Evolutionary conservation across 2,888 invertebrate genomes (phyloP), one percentile per base, ranked within the genome.

Genomic region (Lepeophtheirus nordmannii): DNA sequence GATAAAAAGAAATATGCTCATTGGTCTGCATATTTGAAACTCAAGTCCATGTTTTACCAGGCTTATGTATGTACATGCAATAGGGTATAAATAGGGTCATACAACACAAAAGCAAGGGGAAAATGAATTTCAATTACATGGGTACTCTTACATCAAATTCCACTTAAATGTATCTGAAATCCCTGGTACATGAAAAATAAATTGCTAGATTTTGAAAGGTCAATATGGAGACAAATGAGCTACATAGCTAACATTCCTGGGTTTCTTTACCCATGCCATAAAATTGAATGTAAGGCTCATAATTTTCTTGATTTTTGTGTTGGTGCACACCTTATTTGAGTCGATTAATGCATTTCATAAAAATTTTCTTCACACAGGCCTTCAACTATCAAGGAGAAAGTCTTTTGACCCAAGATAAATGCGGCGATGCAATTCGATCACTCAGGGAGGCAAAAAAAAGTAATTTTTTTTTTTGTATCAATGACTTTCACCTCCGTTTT

Each of bases 341-440:
- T 30, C 30, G 7, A 30, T 7, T 2, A 5, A 30, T 30, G 7
- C 2, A 30, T 30, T 30, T 30, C 7, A 30, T 30, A 7, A 2
- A 30, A 30, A 37, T 30, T 46, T 23, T 58, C 62, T 20, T 60
- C 9, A 14, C 58, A 8, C 10, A 61, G 61, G 61, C 61, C 5
- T 61, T 61, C 37, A 61, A 61, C 38, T 61, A 61, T 38, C 61
- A 80, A 70, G 83, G 82, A 37, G 81, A 82, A 70, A 78, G 78
- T 69, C 73, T 82, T 63, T 73, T 83, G 69, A 74, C 79, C 8
- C 78, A 80, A 72, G 83, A 83, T 72, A 82, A 82, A 72, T 82
- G 83, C 73, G 83, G 83, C 11, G 81, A 82, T 69, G 82, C 82
- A 7, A 80, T 83, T 67, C 74, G 78, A 70, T 79, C 82, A 40